Evolutionary conservation across 2,797 vertebrate species (phyloP), one percentile per base, ranked within the genome.

Genomic region (Melanotaenia maccullochi): DNA sequence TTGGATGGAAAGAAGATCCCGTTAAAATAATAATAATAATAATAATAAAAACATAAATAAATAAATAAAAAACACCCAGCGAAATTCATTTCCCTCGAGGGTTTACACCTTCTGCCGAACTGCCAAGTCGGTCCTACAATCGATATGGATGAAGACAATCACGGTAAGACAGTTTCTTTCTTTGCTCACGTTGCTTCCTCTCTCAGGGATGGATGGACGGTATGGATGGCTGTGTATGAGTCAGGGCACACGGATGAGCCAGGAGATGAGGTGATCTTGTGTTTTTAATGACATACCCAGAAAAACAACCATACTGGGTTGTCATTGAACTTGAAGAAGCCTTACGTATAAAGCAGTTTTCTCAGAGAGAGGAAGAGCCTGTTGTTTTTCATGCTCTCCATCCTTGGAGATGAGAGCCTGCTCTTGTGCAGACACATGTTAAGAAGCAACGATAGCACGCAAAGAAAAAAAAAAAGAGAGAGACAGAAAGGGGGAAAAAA

Each of bases 101-200:
- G 74, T 73, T 75, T 28, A 67, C 81, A 81, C 68, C 81, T 81
- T 76, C 60, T 47, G 28, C 62, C 54, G 83, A 83, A 81, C 72
- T 72, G 74, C 24, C 61, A 63, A 49, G 77, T 75, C 75, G 28
- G 67, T 33, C 59, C 71, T 32, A 12, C 63, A 8, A 2, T 58
- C 72, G 82, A 76, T 22, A 94, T 95, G 93, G 93, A 95, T 49
- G 93, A 95, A 84, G 94, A 95, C 84, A 93, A 88, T 81, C 90
- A 91, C 75, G 94, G 94, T 95, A 90, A 91, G 91, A n/a, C 49
- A 80, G 58, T 9, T 65, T 79, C 8, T 73, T 49, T 32, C 18
- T 52, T 40, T 55, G 22, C 32, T 20, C 61, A 49, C 18, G 33
- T 2, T 61, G 74, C 32, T 33, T 72, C 60, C 54, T 57, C 20